phyloP scores from a whole-genome alignment of 1,140 invertebrate species.

The Papilio glaucus region DNA sequence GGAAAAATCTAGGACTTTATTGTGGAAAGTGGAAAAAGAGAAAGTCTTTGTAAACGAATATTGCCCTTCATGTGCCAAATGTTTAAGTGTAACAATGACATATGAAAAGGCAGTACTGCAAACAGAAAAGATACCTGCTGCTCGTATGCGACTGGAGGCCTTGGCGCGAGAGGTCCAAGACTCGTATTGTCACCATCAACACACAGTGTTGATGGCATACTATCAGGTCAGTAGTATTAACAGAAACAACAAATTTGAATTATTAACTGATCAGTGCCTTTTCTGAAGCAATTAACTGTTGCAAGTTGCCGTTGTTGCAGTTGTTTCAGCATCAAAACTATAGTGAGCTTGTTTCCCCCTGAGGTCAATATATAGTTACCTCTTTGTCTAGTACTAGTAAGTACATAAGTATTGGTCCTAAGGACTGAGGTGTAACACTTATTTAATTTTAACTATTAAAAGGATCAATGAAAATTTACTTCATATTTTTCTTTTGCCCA shows the following conservation, averaged over 20 bases:
- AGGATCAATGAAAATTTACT: no score
- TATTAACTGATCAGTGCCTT: not conserved
- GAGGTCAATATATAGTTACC: no score
- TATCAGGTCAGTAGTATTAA: conserved; percentile 58
- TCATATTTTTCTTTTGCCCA: no score
- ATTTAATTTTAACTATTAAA: no score
- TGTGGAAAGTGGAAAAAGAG: conserved; percentile 67
- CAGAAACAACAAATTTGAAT: not conserved
- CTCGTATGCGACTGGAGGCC: conserved; percentile 58
- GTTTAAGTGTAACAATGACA: conserved; percentile 47
- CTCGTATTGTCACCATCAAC: conserved; percentile 72
- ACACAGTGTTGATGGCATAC: conserved; percentile 64
- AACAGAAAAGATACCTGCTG: conserved; percentile 62
- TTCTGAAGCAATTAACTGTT: no score
- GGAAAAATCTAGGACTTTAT: conserved; percentile 50
- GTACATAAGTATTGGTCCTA: no score
- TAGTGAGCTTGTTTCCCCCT: no score
- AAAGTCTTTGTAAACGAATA: conserved; percentile 48
- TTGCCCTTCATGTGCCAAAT: conserved; percentile 55
- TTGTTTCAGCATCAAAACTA: no score
- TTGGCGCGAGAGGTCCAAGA: conserved; percentile 64
- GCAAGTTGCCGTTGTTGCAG: no score
- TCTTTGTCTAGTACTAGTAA: no score
- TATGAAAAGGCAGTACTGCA: conserved; percentile 66
- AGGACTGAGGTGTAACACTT: no score